Conservation (phyloP, 2,888 invertebrate genomes). For the Cryptocheilus praepositus region DNA sequence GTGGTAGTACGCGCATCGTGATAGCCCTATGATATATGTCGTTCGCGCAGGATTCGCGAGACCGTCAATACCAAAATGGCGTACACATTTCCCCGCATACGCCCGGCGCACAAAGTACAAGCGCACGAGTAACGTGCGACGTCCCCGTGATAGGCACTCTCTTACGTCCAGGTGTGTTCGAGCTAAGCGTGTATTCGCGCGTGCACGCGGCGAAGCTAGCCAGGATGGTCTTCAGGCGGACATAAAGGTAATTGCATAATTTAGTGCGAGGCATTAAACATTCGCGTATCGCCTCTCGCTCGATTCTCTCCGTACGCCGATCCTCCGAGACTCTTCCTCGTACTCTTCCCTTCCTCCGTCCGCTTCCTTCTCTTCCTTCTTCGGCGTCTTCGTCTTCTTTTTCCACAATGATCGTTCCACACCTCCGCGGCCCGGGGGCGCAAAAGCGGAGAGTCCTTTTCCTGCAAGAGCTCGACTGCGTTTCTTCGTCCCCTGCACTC, state of each 20-base stretch:
- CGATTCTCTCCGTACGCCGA: conserved; percentile 37
- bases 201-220: conserved; percentile 22
- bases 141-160: background rate
- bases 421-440: conserved; percentile 43
- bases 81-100: background rate
- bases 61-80: conserved; percentile 19
- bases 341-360: conserved; percentile 1
- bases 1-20: conserved; percentile 36
- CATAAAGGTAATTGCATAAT: conserved; percentile 69
- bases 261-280: conserved; percentile 65
- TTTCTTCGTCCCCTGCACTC: conserved; percentile 11
- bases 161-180: background rate
- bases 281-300: conserved; percentile 57
- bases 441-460: conserved; percentile 17
- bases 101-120: conserved; percentile 1
- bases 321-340: conserved; percentile 26
- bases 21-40: conserved; percentile 49
- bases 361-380: conserved; percentile 1
- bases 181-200: conserved; percentile 4
- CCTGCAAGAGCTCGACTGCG: conserved; percentile 15
- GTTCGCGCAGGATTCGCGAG: conserved; percentile 35
- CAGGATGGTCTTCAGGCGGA: conserved; percentile 51
- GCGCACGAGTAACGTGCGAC: conserved; percentile 5
- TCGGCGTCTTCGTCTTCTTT: conserved; percentile 22
- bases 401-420: conserved; percentile 39